These are phyloP conservation scores for Rhinatrema bivittatum DNA, from an alignment of 2,797 vertebrate genomes.

Conservation along the genomic window DNA sequence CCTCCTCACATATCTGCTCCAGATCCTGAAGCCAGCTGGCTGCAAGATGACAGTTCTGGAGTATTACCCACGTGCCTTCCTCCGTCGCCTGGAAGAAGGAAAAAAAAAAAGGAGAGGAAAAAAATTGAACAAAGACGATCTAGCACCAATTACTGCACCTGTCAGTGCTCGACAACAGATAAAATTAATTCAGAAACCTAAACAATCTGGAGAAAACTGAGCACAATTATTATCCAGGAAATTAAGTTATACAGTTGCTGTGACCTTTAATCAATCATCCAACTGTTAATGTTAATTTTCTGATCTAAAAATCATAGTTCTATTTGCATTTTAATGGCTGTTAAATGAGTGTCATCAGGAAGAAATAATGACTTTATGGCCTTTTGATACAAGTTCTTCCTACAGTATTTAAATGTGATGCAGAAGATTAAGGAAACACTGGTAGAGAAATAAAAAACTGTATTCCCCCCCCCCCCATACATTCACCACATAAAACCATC, in stretches of 20 bases:
- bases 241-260: conserved; percentile 66
- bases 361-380: conserved; percentile 70
- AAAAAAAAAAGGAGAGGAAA: conserved; percentile 17
- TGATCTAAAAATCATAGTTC: conserved; percentile 75
- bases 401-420: conserved; percentile 50
- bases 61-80: conserved; percentile 25
- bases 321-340: conserved; percentile 76
- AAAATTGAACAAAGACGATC: conserved; percentile 38
- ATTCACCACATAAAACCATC: conserved; percentile 42
- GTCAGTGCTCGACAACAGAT: conserved; percentile 54
- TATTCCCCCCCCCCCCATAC: conserved; percentile 46
- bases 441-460: conserved; percentile 42
- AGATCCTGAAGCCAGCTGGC: conserved; percentile 19
- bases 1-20: conserved; percentile 35
- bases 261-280: conserved; percentile 76
- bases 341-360: conserved; percentile 72
- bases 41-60: conserved; percentile 26
- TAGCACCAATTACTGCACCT: conserved; percentile 52
- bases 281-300: conserved; percentile 72
- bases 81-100: conserved; percentile 19
- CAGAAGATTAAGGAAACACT: conserved; percentile 43
- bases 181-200: conserved; percentile 68
- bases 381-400: conserved; percentile 58
- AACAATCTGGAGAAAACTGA: conserved; percentile 66
- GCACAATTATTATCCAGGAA: conserved; percentile 63